Conservation (phyloP, 2,888 invertebrate species). For the Catotricha subobsoleta region DNA sequence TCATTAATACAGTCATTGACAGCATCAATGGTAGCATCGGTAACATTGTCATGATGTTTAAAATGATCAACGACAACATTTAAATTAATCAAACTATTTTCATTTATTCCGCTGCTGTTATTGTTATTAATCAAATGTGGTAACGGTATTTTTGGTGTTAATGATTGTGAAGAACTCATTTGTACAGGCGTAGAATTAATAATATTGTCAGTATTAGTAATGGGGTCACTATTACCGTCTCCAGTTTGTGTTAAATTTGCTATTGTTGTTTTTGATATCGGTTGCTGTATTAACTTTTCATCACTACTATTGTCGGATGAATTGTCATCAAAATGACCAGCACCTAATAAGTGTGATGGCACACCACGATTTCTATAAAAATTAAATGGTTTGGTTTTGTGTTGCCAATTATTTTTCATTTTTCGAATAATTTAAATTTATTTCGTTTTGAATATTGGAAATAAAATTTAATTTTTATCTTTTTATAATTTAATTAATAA, state of each 20-base stretch:
- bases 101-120: too few species aligned
- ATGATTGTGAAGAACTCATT: too few species aligned
- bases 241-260: constrained; percentile 8
- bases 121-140: too few species aligned
- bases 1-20: not conserved
- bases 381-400: not conserved
- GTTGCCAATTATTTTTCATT: not conserved
- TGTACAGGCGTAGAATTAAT: too few species aligned
- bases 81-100: not conserved
- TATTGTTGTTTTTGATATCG: constrained; percentile 8
- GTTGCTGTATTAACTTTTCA: constrained; percentile 13
- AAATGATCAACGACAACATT: too few species aligned
- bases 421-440: too few species aligned
- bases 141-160: too few species aligned
- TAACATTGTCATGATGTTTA: not conserved
- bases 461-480: too few species aligned
- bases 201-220: too few species aligned
- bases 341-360: constrained; percentile 30
- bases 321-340: constrained; percentile 20
- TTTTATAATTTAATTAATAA: too few species aligned
- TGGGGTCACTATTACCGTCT: not conserved
- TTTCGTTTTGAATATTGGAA: too few species aligned
- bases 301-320: constrained; percentile 20
- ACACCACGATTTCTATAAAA: constrained; percentile 28
- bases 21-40: constrained; percentile 1